These are phyloP conservation scores for Nephrotoma appendiculata DNA, from an alignment of 2,888 invertebrate genomes.

Conservation along the genomic window DNA sequence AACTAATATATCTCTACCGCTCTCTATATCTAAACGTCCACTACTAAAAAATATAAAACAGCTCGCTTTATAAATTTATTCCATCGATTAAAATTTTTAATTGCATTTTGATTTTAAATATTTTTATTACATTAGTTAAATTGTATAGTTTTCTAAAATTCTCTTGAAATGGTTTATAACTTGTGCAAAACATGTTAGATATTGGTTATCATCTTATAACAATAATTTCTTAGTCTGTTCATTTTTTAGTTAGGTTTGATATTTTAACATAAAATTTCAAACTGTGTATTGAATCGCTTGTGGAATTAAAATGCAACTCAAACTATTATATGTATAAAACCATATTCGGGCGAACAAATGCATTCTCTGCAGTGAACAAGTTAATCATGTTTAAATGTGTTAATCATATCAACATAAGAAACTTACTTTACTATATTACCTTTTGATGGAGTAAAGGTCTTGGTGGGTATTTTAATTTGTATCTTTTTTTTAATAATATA, in stretches of 20 bases:
- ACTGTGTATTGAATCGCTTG: background rate
- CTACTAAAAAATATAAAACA: no score
- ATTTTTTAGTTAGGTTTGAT: background rate
- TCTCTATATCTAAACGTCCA: no score
- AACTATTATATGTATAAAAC: background rate
- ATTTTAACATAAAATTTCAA: background rate
- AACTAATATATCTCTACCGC: no score
- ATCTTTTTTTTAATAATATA: background rate
- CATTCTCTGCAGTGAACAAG: background rate
- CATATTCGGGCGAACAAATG: background rate
- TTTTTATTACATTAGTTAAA: no score
- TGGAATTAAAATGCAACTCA: background rate
- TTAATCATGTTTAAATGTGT: background rate
- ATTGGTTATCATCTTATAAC: no score
- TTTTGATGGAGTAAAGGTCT: background rate
- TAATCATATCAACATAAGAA: background rate
- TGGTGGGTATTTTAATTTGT: background rate
- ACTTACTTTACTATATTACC: background rate
- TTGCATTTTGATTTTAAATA: no score
- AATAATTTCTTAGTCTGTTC: background rate
- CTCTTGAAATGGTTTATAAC: no score
- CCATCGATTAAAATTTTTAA: no score
- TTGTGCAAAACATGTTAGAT: no score
- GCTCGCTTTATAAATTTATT: no score
- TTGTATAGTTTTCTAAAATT: no score